Evolutionary conservation across 2,888 invertebrate species (phyloP), one percentile per base, ranked within the genome.

Genomic region (Athalia circularis): DNA sequence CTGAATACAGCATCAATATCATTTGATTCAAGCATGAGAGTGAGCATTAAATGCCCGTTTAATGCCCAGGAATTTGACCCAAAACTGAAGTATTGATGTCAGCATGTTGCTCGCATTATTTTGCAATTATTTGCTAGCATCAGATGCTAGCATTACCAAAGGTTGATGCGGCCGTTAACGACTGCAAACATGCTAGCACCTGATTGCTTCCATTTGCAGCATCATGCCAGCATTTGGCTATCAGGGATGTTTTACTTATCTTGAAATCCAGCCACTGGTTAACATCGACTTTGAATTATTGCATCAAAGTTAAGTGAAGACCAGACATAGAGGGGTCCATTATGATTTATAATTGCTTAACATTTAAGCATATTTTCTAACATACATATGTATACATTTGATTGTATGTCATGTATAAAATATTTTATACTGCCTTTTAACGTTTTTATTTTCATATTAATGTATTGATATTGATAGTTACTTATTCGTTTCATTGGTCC

Each of bases 321-420:
- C 48, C 15, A 13, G 7, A 29, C 59, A 72, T 45, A 13, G 9
- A 72, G 13, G 59, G 47, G 43, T 72, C 47, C 59, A 59, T 59
- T 57, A 59, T 72, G 29, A 72, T 45, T 72, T 15, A 47, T 72
- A 72, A 72, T 72, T 72, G 70, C 70, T 72, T 72, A 72, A 72
- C 70, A 72, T 72, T 72, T 72, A 72, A 72, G 70, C 70, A 72
- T 72, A 59, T 9, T 59, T 72, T 59, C 59, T 0, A 57, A 11
- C 11, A 57, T 54, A 54, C 54, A 9, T 59, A 59, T 59, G 57
- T 47, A 72, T 50, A 68, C 54, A 29, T 72, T 54, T 45, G 54
- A 70, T 52, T 59, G 13, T 59, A 72, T 47, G 68, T 54, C 54
- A 3, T 3, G 43, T 67, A 52, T 15, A 8, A 8, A 54, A 45